These are phyloP conservation scores for Myotis daubentonii DNA, from an alignment of 2,797 vertebrate species.

Conservation along the genomic window DNA sequence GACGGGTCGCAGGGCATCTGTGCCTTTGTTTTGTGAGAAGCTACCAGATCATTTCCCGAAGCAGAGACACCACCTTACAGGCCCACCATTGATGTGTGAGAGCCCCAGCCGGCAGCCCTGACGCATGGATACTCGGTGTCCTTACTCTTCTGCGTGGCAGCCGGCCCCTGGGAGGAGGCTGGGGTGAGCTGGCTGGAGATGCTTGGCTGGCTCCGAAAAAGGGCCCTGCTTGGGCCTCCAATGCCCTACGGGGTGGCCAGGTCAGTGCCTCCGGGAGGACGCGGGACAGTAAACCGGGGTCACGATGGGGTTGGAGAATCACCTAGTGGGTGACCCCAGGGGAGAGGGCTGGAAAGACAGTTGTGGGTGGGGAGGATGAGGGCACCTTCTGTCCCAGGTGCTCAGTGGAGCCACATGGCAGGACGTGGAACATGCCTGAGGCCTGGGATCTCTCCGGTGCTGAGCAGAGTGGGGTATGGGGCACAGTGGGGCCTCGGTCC, in stretches of 20 bases:
- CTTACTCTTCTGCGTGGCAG: not conserved
- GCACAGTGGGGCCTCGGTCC: not conserved
- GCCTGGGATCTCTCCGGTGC: not conserved
- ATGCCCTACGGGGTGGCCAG: not conserved
- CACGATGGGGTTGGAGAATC: not conserved
- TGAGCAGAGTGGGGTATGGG: not conserved
- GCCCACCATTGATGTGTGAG: not conserved
- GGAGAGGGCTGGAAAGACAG: not conserved
- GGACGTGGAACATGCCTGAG: no score
- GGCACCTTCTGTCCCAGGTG: not conserved
- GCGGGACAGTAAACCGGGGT: not conserved
- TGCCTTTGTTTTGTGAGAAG: not conserved
- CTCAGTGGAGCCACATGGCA: accelerated
- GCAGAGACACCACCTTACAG: not conserved
- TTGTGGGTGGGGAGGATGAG: not conserved
- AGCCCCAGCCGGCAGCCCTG: no score
- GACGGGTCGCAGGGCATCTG: no score
- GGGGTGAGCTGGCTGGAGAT: not conserved
- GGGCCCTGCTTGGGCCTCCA: not conserved
- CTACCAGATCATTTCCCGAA: not conserved
- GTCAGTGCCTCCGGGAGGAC: accelerated
- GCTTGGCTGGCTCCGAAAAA: accelerated
- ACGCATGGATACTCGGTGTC: accelerated
- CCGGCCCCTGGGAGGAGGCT: not conserved
- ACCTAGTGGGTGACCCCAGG: not conserved